Conservation (phyloP, 2,888 invertebrate species). For the Cheilosia pagana region DNA sequence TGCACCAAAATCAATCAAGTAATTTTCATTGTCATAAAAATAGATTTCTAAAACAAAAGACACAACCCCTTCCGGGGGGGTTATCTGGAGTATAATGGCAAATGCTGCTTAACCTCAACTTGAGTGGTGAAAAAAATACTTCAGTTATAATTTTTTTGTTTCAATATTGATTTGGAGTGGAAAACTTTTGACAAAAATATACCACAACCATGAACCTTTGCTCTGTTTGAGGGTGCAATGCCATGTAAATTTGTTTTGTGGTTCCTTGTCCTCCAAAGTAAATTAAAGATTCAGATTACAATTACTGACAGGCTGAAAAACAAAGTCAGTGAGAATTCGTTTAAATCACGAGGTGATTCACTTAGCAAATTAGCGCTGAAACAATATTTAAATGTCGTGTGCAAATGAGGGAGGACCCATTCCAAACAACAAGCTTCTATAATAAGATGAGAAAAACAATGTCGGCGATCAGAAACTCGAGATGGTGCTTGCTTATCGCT, state of each 20-base stretch:
- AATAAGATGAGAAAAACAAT: too few relatives aligned
- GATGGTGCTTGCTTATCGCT: too few relatives aligned
- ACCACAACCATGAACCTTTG: too few relatives aligned
- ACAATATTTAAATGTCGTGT: background rate
- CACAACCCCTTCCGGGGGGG: slow-evolving; percentile 32
- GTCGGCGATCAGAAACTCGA: too few relatives aligned
- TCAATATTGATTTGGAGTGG: background rate
- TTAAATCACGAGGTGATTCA: background rate
- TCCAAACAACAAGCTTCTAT: background rate
- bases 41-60: background rate
- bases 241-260: too few relatives aligned
- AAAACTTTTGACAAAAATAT: too few relatives aligned
- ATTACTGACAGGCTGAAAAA: too few relatives aligned
- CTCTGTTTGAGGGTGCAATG: too few relatives aligned
- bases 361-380: background rate
- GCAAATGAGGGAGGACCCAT: background rate
- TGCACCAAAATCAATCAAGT: slow-evolving; percentile 77
- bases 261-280: too few relatives aligned
- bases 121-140: background rate
- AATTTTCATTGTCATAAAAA: slow-evolving; percentile 64
- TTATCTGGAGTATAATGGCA: slow-evolving; percentile 39
- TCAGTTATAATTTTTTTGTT: background rate
- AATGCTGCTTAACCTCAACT: slow-evolving; percentile 51
- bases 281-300: too few relatives aligned
- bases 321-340: background rate